phyloP scores from a whole-genome alignment of 2,113 vertebrate genomes.

The Elaphurus davidianus region DNA sequence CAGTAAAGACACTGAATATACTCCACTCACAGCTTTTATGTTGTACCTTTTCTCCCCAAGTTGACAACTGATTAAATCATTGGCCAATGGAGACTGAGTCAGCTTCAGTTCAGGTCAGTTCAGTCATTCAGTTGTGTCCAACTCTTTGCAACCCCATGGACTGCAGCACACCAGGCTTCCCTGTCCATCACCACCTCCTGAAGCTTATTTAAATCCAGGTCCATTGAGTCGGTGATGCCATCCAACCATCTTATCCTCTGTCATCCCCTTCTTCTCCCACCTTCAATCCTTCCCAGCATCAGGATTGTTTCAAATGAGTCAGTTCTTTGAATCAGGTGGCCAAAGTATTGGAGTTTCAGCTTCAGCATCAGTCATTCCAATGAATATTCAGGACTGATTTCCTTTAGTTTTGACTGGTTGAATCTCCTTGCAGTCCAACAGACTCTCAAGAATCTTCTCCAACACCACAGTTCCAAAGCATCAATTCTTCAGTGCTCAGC shows the following conservation, averaged over 20 bases:
- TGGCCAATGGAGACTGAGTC: neutral
- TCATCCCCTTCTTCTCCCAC: accelerated
- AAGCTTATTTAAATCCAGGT: neutral
- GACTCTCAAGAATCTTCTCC: neutral
- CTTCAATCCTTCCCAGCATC: neutral
- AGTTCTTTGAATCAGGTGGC: neutral
- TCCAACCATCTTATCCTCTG: neutral
- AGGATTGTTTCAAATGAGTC: neutral
- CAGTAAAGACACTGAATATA: neutral
- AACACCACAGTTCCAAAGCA: neutral
- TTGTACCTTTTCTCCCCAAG: neutral
- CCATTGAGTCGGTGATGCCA: neutral
- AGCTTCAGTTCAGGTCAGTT: neutral
- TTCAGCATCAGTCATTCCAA: neutral
- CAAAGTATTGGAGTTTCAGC: neutral
- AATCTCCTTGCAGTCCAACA: neutral
- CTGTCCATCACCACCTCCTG: neutral
- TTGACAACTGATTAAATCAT: neutral
- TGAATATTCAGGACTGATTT: neutral
- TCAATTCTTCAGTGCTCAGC: neutral
- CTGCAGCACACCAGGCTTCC: neutral
- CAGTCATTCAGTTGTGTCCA: neutral
- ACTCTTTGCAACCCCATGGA: neutral
- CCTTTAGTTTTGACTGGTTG: neutral
- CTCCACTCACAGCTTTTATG: neutral